phyloP scores from a whole-genome alignment of 2,797 vertebrate species.

The Danionella dracula region DNA sequence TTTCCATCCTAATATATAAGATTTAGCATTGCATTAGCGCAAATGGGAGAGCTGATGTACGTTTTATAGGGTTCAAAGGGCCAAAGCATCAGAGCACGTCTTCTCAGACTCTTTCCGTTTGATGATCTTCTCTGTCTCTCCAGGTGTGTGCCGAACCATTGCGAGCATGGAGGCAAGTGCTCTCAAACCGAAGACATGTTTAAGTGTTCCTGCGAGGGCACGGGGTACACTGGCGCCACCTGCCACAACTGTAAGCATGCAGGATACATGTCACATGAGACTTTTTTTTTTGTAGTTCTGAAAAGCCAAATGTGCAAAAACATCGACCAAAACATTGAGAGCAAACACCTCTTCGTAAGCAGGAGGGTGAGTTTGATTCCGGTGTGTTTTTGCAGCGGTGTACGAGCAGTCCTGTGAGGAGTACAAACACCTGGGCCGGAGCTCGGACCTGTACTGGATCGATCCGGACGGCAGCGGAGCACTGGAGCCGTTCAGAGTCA shows the following conservation, averaged over 20 bases:
- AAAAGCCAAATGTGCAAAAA: too few relatives aligned
- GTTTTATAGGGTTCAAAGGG: too few relatives aligned
- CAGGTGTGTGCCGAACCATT: conserved; percentile 94
- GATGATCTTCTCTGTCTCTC: background rate
- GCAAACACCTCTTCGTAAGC: too few relatives aligned
- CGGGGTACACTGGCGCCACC: conserved; percentile 88
- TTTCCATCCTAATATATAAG: too few relatives aligned
- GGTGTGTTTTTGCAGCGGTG: conserved; percentile 69
- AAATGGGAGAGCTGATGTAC: too few relatives aligned
- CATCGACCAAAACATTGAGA: too few relatives aligned
- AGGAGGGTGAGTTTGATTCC: too few relatives aligned
- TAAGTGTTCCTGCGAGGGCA: conserved; percentile 86
- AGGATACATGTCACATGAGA: background rate
- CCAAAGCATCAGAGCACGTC: too few relatives aligned
- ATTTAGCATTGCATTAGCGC: too few relatives aligned
- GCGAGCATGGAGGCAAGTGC: conserved; percentile 88
- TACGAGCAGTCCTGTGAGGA: conserved; percentile 95
- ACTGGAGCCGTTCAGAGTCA: conserved; percentile 82
- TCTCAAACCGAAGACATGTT: conserved; percentile 92
- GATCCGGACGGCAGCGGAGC: conserved; percentile 92
- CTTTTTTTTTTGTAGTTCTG: too few relatives aligned
- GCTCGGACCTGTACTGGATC: conserved; percentile 87
- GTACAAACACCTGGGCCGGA: conserved; percentile 86
- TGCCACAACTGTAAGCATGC: conserved; percentile 86
- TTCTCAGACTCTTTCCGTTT: too few relatives aligned